Base-by-base conservation (phyloP, 2,113 vertebrate species). In the Onychorhynchus coronatus region DNA sequence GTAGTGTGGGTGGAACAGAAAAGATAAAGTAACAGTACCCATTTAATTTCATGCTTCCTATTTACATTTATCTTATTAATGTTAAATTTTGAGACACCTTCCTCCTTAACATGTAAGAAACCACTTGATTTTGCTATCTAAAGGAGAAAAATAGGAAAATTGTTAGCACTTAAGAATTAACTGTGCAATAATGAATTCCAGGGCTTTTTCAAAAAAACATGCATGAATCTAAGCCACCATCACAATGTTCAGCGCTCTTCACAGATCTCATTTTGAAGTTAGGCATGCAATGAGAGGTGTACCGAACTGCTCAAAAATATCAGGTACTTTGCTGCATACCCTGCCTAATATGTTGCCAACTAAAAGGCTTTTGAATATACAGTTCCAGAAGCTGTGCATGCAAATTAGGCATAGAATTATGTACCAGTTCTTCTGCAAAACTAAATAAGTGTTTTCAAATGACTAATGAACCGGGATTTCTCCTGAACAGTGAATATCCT, bases 381-480 rank as follows among this genome's bases (percentile, higher is more conserved):
- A 76, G 39, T 76, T 85, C 52, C 42, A 88, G 37, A 12, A 88
- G n/a, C 83, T 27, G 58, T 94, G 81, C 88, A 67, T 85, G 87
- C 85, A 93, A 94, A 96, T 89, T 93, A 96, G 93, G 78, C 93
- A 95, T 31, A 94, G 21, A 96, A 79, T 93, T 90, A 96, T 68
- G 41, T 79, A 95, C 20, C 6, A 30, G 14, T 58, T 87, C 30
- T 91, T 91, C 46, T 58, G 44, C 50, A 85, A 85, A 82, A 14
- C 1, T 0, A 72, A 88, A 58, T 23, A 14, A 39, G 10, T 28
- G 9, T 37, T 87, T 84, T 62, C 52, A 63, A 74, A 53, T 5
- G 2, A 53, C 15, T 33, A 30, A 73, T 15, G 50, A 91, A 78
- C 33, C 4, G 74, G 22, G 89, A 33, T 10, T 74, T 66, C 65